Base-by-base conservation (phyloP, 2,888 invertebrate species). In the Gerris lacustris region DNA sequence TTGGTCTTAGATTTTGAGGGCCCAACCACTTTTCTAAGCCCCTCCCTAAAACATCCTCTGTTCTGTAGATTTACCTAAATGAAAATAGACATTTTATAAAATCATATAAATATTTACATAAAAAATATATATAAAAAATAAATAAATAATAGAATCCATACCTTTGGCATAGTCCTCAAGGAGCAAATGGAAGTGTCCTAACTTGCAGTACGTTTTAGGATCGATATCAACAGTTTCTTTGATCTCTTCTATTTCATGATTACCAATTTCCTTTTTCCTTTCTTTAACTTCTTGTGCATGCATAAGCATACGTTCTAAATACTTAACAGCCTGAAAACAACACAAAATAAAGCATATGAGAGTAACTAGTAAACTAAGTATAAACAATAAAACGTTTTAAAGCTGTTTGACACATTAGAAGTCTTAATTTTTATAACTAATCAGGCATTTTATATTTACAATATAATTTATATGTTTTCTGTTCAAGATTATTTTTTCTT, bases 81-180 rank as follows among this genome's bases (percentile, higher is more conserved):
- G 31, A 31, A 31, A 4, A 31, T 31, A 63, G 43, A 72, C 31
- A n/a, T n/a, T n/a, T 45, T 6, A 63, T 64, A 66, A 43, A 62
- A 63, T 45, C 43, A 63, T 1, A 15, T 63, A 18, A 44, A 43
- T 45, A 6, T 45, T 47, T 66, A 66, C 67, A 47, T 31, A 72
- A 68, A 9, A 43, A 71, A 18, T 63, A 47, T 67, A 71, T 31
- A 18, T 31, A 66, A 11, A 47, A 64, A 31, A 66, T 17, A 47
- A 64, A 31, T 31, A 31, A 31, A 31, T 31, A 31, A 31, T 31
- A 31, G 31, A 31, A 67, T 55, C 68, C 62, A 6, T 84, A 96
- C 97, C 96, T 91, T 96, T 96, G 45, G 90, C 86, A 84, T 91
- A 96, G 79, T 98, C 94, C 81, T 94, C 94, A 18, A 96, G 83